These are phyloP conservation scores for Synanthedon tipuliformis DNA, from an alignment of 2,888 invertebrate genomes.

Conservation along the genomic window DNA sequence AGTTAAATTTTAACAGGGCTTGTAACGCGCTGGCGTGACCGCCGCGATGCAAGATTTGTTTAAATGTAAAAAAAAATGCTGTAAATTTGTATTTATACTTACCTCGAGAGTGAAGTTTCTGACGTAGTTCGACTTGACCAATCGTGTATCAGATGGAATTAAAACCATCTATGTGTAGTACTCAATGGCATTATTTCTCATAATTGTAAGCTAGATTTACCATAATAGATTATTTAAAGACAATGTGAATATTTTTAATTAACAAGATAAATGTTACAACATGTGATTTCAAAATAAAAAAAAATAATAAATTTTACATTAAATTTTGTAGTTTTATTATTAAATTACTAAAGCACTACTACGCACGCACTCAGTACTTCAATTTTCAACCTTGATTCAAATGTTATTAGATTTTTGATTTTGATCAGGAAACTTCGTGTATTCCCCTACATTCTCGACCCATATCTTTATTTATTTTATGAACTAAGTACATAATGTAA, in stretches of 20 bases:
- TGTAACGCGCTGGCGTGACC: no score
- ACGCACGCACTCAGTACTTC: no score
- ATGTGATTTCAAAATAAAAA: conserved; percentile 75
- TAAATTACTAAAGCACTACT: conserved; percentile 1
- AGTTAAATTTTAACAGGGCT: no score
- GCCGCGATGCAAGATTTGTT: conserved; percentile 27
- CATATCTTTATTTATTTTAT: no score
- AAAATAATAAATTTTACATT: conserved; percentile 72
- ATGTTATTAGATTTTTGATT: no score
- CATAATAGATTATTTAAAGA: conserved; percentile 73
- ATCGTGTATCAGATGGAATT: conserved; percentile 50
- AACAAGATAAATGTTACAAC: conserved; percentile 74
- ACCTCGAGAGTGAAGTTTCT: conserved; percentile 47
- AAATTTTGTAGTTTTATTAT: conserved; percentile 17
- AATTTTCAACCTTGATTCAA: no score
- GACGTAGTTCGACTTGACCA: conserved; percentile 64
- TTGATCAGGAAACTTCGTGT: no score
- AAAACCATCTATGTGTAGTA: conserved; percentile 42
- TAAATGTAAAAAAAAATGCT: conserved; percentile 59
- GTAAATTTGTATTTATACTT: conserved; percentile 69
- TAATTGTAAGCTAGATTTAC: conserved; percentile 68
- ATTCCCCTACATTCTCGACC: no score
- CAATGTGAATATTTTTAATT: conserved; percentile 77
- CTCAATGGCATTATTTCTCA: conserved; percentile 68
- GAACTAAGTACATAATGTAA: no score